Percentiles rank a stretch among this genome's conserved stretches.
Conservation (phyloP, 2,888 invertebrate species). For the Pachydiplax longipennis region DNA sequence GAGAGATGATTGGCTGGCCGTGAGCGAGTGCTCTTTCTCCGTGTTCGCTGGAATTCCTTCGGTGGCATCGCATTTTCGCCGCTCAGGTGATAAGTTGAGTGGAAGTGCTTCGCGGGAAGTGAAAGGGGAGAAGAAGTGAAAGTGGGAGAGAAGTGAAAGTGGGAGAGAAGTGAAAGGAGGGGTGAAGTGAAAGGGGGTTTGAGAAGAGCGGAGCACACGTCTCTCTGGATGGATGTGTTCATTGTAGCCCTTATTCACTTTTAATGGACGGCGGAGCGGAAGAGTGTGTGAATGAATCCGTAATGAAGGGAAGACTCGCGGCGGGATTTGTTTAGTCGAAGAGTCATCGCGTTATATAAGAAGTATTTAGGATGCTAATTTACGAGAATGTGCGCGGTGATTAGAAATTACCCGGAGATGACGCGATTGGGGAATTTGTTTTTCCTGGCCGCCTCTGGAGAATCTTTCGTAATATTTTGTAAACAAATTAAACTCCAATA, state of each 20-base stretch:
- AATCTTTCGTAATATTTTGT: too few relatives aligned
- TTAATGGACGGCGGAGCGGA: background rate
- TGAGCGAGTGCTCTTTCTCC: background rate
- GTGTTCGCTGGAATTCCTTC: background rate
- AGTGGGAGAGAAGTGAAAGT: background rate
- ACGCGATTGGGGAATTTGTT: too few relatives aligned
- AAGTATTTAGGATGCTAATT: background rate
- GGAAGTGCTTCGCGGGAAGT: background rate
- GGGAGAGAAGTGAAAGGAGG: background rate
- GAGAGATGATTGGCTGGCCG: conserved; percentile 1
- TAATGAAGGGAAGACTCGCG: background rate
- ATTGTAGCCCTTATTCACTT: background rate
- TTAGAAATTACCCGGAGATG: too few relatives aligned
- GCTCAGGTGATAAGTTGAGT: background rate
- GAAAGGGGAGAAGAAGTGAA: background rate
- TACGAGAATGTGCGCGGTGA: too few relatives aligned
- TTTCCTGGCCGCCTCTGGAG: too few relatives aligned
- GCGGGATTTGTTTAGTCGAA: background rate
- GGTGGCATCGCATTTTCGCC: background rate
- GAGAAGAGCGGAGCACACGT: background rate
- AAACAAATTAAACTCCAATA: too few relatives aligned
- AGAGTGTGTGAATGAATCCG: background rate
- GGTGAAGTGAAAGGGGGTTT: background rate
- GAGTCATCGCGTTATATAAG: background rate
- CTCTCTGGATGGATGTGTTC: background rate